A percentile compares a stretch with the other conserved stretches of the same genome.
phyloP scores from a whole-genome alignment of 2,888 invertebrate genomes.

The Eupithecia pulchellata region DNA sequence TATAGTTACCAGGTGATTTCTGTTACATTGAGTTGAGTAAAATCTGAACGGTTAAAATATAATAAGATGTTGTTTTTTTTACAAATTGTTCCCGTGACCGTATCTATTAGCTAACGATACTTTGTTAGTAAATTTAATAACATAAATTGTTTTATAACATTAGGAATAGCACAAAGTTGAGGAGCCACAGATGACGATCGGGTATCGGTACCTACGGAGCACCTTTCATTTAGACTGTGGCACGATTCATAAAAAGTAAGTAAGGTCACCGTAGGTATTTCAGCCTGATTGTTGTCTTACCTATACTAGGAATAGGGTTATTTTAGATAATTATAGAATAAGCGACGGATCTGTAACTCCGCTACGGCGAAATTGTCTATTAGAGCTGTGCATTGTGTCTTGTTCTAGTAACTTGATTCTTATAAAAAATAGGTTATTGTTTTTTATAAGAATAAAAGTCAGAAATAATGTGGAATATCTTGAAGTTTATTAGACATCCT shows the following conservation, averaged over 20 bases:
- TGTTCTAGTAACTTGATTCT: conserved; percentile 54
- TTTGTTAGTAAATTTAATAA: conserved; percentile 48
- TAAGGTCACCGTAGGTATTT: conserved; percentile 31
- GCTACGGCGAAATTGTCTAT: conserved; percentile 70
- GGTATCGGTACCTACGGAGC: conserved; percentile 43
- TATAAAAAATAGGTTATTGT: conserved; percentile 3
- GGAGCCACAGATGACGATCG: conserved; percentile 55
- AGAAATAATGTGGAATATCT: background rate
- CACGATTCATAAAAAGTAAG: conserved; percentile 18
- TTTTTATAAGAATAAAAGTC: background rate
- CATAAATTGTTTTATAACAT: conserved; percentile 60
- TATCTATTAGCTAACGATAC: conserved; percentile 38
- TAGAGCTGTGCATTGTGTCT: conserved; percentile 66
- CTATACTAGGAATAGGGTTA: conserved; percentile 60
- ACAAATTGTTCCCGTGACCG: conserved; percentile 68
- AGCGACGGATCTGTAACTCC: conserved; percentile 79
- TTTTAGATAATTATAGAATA: conserved; percentile 72
- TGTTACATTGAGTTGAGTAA: conserved; percentile 83
- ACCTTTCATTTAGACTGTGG: conserved; percentile 23
- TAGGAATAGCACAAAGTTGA: conserved; percentile 74
- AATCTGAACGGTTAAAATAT: conserved; percentile 74
- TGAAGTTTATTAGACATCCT: background rate
- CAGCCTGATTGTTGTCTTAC: conserved; percentile 40
- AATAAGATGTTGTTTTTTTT: conserved; percentile 81
- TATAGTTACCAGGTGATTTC: conserved; percentile 81